Conservation (phyloP, 2,113 vertebrate species). For the Oreocharis arfaki region DNA sequence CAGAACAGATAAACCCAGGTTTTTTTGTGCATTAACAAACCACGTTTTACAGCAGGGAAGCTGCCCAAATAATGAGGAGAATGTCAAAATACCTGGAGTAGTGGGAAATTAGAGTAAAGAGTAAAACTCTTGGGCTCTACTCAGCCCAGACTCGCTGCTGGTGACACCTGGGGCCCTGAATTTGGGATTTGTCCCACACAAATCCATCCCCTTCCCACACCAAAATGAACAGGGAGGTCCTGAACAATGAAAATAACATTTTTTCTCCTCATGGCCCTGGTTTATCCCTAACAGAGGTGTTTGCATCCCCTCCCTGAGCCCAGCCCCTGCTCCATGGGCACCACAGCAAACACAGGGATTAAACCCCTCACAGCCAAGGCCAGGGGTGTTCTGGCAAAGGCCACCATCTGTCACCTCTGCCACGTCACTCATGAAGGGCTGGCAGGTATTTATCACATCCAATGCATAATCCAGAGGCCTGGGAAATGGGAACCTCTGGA, state of each 20-base stretch:
- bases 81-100: not conserved
- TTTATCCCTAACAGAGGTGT: not conserved
- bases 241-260: accelerated
- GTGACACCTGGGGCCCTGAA: not conserved
- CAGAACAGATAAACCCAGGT: slow-evolving; percentile 23
- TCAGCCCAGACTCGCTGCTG: not conserved
- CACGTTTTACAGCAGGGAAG: slow-evolving; percentile 30
- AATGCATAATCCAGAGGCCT: not conserved
- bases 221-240: not conserved
- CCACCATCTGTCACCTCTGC: not conserved
- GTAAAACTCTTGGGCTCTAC: not conserved
- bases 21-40: slow-evolving; percentile 12
- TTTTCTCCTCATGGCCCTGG: not conserved
- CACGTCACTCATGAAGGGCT: not conserved
- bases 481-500: not conserved
- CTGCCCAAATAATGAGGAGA: slow-evolving; percentile 15
- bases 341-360: not conserved
- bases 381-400: not conserved
- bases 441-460: not conserved
- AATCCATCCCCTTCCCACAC: not conserved
- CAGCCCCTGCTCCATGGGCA: not conserved
- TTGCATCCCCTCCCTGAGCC: not conserved
- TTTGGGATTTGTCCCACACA: not conserved
- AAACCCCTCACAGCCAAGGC: not conserved
- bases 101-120: not conserved